Evolutionary conservation across 2,888 invertebrate genomes (phyloP), one percentile per base, ranked within the genome.

Genomic region (Pandemis cinnamomeana): DNA sequence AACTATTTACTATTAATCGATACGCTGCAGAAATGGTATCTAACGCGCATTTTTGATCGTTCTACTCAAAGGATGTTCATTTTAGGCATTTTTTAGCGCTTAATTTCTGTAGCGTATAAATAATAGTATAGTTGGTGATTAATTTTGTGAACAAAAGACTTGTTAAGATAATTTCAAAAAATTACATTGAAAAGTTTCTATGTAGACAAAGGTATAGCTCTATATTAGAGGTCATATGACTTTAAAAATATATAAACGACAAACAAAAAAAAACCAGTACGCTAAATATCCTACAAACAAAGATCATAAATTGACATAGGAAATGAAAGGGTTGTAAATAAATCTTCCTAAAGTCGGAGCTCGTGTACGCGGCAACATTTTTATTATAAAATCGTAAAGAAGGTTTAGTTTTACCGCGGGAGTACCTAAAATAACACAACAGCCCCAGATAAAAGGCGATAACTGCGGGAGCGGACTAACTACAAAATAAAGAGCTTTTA

Each of bases 401-500:
- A 73, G 76, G 74, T 74, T 76, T 73, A 77, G 76, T 83, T 71
- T 74, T 71, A 74, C 66, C 70, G 61, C 70, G 70, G 74, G 66
- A 70, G 66, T 71, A 71, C 67, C 74, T 74, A 70, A 83, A 84
- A 84, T 80, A 84, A 82, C 79, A 77, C 77, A 76, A 80, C 76
- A 72, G 77, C 76, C 80, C 79, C 83, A 89, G 89, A 91, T 90
- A 89, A 90, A 89, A 90, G 87, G 86, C 89, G 91, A 90, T 90
- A 92, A 92, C 88, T 86, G 86, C 82, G 83, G 83, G 66, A 86
- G 84, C 84, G 85, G 84, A 85, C 89, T 91, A 93, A 93, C 92
- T 92, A 93, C 91, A 89, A 93, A 92, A 93, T 93, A 93, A 92
- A 92, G 93, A 92, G 91, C 88, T 84, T 88, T 91, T 89, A 92